Evolutionary conservation across 2,888 invertebrate species (phyloP).

Genomic region (Celastrina argiolus): DNA sequence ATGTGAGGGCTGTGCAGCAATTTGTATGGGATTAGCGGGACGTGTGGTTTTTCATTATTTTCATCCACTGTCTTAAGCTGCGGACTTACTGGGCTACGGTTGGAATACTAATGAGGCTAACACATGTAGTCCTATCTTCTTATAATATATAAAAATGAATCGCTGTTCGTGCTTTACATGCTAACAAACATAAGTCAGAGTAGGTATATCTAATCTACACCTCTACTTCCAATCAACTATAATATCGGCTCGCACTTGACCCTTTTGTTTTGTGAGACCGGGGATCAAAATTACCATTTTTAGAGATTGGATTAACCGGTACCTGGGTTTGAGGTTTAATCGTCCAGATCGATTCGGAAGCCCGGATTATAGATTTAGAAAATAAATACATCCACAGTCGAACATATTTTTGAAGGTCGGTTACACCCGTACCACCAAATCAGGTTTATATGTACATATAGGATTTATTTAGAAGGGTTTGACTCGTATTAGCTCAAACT

Average conservation of each 20-base stretch:
- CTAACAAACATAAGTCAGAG: too few species aligned
- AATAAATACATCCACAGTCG: not conserved
- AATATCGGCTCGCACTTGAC: conserved; percentile 36
- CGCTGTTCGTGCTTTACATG: too few species aligned
- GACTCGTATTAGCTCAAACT: too few species aligned
- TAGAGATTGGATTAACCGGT: conserved; percentile 69
- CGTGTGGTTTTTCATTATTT: conserved; percentile 67
- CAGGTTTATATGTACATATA: too few species aligned
- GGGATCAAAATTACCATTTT: conserved; percentile 72
- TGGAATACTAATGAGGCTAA: conserved; percentile 4
- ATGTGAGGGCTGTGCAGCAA: conserved; percentile 44
- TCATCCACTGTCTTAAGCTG: conserved; percentile 61
- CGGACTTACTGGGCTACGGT: conserved; percentile 41
- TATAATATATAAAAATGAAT: too few species aligned
- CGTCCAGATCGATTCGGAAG: conserved; percentile 48
- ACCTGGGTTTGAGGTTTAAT: conserved; percentile 50
- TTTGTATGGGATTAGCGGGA: conserved; percentile 54
- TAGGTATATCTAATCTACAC: not conserved
- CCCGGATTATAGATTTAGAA: conserved; percentile 26
- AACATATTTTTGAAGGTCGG: not conserved
- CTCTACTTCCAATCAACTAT: not conserved
- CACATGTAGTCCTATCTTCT: too few species aligned
- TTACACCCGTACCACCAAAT: too few species aligned
- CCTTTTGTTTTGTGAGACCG: conserved; percentile 67
- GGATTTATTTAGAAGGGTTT: too few species aligned